Evolutionary conservation across 2,888 invertebrate genomes (phyloP).

Genomic region (Gastrophysa polygoni): DNA sequence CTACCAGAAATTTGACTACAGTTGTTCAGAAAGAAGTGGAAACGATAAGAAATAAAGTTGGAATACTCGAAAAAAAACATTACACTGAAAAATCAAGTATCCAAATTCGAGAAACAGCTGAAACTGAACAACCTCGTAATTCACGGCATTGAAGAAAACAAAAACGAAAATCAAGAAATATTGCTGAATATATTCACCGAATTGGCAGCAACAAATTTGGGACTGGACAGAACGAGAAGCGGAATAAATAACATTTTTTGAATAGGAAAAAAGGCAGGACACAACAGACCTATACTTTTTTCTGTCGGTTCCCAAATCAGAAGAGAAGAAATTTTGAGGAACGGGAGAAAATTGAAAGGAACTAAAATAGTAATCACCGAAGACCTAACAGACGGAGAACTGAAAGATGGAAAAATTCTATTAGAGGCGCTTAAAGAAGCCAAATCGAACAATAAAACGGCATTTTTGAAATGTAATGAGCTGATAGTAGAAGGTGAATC

Average conservation of each 20-base stretch:
- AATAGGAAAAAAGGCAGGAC: constrained; percentile 5
- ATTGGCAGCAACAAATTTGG: constrained; percentile 4
- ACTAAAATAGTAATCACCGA: no score
- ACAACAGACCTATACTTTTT: no score
- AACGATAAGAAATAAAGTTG: neutral
- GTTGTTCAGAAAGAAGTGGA: neutral
- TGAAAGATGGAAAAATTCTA: no score
- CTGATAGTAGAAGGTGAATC: no score
- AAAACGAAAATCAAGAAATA: constrained; percentile 4
- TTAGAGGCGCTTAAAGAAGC: no score
- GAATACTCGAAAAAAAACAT: neutral
- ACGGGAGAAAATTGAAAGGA: no score
- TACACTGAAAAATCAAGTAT: neutral
- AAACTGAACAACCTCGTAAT: constrained; percentile 5
- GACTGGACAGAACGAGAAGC: neutral
- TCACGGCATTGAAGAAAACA: constrained; percentile 6
- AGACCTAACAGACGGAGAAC: no score
- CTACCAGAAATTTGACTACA: neutral
- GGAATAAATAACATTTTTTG: neutral
- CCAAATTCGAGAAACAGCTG: constrained; percentile 2
- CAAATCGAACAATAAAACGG: no score
- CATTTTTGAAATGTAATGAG: no score
- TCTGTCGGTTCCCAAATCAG: no score
- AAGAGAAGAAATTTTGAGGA: no score
- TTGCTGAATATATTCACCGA: neutral